Conservation (phyloP, 2,888 invertebrate species). For the Dynastes maya region DNA sequence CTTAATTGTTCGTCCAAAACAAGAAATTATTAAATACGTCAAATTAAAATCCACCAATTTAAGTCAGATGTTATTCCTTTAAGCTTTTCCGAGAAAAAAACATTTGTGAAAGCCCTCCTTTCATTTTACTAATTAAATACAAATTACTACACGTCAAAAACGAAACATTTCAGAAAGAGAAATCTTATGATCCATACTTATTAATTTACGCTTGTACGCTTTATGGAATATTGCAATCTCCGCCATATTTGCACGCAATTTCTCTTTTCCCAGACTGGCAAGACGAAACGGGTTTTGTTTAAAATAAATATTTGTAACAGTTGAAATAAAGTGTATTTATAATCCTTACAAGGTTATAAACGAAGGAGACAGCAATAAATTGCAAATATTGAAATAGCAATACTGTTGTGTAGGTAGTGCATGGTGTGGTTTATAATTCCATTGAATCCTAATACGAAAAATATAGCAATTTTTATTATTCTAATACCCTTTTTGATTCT, state of each 20-base stretch:
- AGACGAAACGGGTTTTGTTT: constrained; percentile 41
- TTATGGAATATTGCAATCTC: constrained; percentile 22
- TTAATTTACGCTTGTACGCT: constrained; percentile 7
- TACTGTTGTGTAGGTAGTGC: constrained; percentile 1
- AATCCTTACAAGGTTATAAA: constrained; percentile 42
- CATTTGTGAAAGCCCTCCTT: no score
- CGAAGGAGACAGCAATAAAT: constrained; percentile 27
- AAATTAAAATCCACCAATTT: no score
- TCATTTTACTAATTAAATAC: no score
- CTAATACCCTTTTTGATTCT: neutral
- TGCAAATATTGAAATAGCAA: constrained; percentile 38
- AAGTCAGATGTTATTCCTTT: no score
- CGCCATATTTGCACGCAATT: constrained; percentile 39
- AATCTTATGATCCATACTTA: neutral
- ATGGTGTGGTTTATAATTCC: neutral
- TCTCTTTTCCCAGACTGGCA: constrained; percentile 37
- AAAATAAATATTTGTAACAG: constrained; percentile 48
- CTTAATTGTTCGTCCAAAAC: no score
- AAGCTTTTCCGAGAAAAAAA: no score
- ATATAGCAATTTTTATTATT: no score
- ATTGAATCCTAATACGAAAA: neutral
- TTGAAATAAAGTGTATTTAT: constrained; percentile 44
- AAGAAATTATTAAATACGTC: no score
- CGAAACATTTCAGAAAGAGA: constrained; percentile 18
- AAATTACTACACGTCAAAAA: no score